Evolutionary conservation across 1,140 invertebrate species (phyloP).

Genomic region (Pissodes strobi): DNA sequence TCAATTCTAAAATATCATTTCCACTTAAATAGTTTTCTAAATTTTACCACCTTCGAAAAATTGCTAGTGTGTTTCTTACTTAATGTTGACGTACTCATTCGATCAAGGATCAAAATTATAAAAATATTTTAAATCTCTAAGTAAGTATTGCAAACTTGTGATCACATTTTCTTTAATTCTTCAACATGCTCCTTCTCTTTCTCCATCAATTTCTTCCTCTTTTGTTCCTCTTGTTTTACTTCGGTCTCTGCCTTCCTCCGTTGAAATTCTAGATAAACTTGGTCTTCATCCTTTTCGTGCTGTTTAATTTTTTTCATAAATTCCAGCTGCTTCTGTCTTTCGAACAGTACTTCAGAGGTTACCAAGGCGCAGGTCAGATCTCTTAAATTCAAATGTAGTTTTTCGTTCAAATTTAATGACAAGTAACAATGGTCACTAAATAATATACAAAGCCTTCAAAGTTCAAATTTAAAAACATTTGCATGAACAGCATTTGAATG

Average conservation of each 20-base stretch:
- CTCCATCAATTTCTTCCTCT: slow-evolving; percentile 12
- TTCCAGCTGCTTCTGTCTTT: slow-evolving; percentile 44
- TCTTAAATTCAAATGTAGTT: no score
- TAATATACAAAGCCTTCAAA: no score
- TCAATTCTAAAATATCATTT: slow-evolving; percentile 21
- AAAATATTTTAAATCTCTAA: no score
- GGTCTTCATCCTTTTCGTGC: slow-evolving; percentile 36
- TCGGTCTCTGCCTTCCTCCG: slow-evolving; percentile 29
- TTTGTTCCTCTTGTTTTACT: slow-evolving; percentile 32
- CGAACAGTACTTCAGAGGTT: slow-evolving; percentile 39
- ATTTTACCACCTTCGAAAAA: not conserved
- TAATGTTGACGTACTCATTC: no score
- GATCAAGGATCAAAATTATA: no score
- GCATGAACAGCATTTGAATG: no score
- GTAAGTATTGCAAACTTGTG: not conserved
- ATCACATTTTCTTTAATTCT: slow-evolving; percentile 28
- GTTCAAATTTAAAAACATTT: no score
- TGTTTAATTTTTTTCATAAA: slow-evolving; percentile 39
- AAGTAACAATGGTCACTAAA: no score
- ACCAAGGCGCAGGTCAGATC: slow-evolving; percentile 43
- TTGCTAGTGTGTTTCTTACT: no score
- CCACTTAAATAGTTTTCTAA: not conserved
- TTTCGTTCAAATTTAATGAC: no score
- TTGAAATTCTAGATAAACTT: slow-evolving; percentile 28
- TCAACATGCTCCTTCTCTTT: slow-evolving; percentile 27